Percentiles rank a stretch among this genome's conserved stretches.
Conservation (phyloP, 2,888 invertebrate genomes). For the Eubasilissa splendida region DNA sequence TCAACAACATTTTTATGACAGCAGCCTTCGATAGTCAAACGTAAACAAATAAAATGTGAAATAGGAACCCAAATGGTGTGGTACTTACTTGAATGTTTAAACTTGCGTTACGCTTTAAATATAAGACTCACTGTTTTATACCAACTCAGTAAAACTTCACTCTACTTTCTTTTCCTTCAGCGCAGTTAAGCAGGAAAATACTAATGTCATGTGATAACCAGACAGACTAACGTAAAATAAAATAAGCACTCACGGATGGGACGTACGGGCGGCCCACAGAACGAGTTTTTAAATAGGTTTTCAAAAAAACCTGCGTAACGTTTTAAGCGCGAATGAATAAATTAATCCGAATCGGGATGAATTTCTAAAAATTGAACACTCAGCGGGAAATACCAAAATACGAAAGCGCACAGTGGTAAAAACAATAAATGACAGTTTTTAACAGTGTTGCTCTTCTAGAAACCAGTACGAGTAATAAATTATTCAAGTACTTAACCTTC, state of each 20-base stretch:
- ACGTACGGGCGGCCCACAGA: conserved; percentile 7
- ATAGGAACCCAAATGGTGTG: no score
- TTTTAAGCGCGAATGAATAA: conserved; percentile 6
- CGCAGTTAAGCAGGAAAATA: background rate
- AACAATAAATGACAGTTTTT: background rate
- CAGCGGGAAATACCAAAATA: conserved; percentile 43
- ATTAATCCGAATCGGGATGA: conserved; percentile 18
- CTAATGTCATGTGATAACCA: conserved; percentile 20
- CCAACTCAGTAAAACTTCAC: no score
- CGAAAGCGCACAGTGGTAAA: conserved; percentile 36
- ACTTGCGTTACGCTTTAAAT: no score
- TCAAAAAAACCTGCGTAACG: conserved; percentile 11
- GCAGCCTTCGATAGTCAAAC: no score
- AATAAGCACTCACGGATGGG: no score
- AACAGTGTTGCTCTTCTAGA: background rate
- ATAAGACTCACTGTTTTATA: no score
- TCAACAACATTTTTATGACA: no score
- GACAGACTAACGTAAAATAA: background rate
- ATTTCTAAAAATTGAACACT: conserved; percentile 14
- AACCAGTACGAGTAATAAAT: background rate
- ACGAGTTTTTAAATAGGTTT: background rate
- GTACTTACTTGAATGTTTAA: no score
- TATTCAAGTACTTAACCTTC: no score
- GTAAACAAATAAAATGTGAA: no score
- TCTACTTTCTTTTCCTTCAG: no score